Evolutionary conservation across 2,888 invertebrate species (phyloP).

Genomic region (Spilarctia lutea): DNA sequence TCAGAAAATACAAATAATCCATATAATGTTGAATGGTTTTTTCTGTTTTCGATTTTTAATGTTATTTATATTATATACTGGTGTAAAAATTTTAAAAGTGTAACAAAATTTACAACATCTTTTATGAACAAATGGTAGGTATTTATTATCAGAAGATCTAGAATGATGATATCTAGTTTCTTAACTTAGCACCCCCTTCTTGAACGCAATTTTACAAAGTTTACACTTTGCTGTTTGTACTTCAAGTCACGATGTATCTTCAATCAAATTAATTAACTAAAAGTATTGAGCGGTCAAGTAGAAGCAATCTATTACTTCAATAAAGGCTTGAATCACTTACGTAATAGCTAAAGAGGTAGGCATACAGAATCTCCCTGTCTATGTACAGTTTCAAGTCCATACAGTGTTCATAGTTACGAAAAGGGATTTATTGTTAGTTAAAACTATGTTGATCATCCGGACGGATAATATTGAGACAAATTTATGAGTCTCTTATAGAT

Average conservation of each 20-base stretch:
- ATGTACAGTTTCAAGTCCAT: background rate
- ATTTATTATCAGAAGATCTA: too few relatives aligned
- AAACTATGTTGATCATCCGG: background rate
- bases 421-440: background rate
- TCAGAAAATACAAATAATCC: too few relatives aligned
- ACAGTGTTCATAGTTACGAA: background rate
- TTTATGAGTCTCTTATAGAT: background rate
- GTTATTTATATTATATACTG: too few relatives aligned
- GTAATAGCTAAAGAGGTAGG: background rate
- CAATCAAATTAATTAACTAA: conserved; percentile 2
- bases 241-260: background rate
- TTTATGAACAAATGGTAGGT: too few relatives aligned
- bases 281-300: background rate
- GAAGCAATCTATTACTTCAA: conserved; percentile 2
- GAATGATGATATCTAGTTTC: too few relatives aligned
- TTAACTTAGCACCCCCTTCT: background rate
- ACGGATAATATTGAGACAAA: too few relatives aligned
- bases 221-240: background rate
- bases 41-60: too few relatives aligned
- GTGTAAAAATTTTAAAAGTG: too few relatives aligned
- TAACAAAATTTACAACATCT: too few relatives aligned
- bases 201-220: background rate
- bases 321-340: background rate
- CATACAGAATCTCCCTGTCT: background rate
- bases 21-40: too few relatives aligned